These are phyloP conservation scores for Ptilonorhynchus violaceus DNA, from an alignment of 2,113 vertebrate genomes.

Conservation along the genomic window DNA sequence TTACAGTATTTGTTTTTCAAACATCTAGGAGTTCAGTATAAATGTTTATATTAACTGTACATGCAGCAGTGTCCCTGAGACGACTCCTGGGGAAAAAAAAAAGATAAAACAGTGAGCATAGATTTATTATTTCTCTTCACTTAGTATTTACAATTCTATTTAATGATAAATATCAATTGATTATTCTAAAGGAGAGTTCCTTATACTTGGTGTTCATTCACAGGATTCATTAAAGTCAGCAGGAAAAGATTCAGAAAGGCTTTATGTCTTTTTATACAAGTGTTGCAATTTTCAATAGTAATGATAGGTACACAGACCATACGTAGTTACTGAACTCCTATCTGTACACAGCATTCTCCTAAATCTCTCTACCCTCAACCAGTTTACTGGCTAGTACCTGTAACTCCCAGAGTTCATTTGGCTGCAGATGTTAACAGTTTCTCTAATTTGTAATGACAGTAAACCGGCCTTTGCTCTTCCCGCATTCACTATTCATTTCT, in stretches of 20 bases:
- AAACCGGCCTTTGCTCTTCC: slow-evolving; percentile 81
- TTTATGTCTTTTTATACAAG: not conserved
- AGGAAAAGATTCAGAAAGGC: not conserved
- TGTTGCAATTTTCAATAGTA: not conserved
- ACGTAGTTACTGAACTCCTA: not conserved
- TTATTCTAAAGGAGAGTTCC: not conserved
- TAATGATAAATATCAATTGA: not conserved
- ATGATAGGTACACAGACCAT: not conserved
- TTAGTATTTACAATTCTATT: not conserved
- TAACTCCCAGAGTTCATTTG: slow-evolving; percentile 67
- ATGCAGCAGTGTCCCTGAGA: slow-evolving; percentile 35
- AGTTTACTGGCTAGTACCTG: slow-evolving; percentile 67
- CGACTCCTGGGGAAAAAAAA: not conserved
- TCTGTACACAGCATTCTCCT: not conserved
- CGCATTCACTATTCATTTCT: slow-evolving; percentile 78
- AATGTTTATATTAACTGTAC: slow-evolving; percentile 59
- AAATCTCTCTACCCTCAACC: not conserved
- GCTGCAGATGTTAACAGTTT: slow-evolving; percentile 77
- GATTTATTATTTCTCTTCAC: not conserved
- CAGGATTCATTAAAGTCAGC: not conserved
- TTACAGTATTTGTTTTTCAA: slow-evolving; percentile 70
- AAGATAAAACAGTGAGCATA: not conserved
- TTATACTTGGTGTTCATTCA: not conserved
- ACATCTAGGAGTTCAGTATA: slow-evolving; percentile 56
- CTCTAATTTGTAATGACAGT: slow-evolving; percentile 76